Evolutionary conservation across 2,113 vertebrate species (phyloP), one percentile per base, ranked within the genome.

Genomic region (Oryctolagus cuniculus): DNA sequence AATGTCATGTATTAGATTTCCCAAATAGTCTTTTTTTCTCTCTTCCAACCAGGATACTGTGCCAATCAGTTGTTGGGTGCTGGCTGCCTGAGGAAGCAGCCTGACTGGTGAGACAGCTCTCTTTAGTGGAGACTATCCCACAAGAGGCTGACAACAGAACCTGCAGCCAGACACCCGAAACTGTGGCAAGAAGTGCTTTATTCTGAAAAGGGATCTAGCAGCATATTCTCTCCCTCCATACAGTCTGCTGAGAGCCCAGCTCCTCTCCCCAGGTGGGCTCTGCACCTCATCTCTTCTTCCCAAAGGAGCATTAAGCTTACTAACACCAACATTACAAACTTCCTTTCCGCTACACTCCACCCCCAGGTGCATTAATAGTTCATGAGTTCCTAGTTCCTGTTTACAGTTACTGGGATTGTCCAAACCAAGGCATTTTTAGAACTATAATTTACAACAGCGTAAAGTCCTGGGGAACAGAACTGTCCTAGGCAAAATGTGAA

Each of bases 301-400:
- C 19, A 58, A 3, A 36, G 19, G 16, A 89, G 16, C 74, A 69
- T 67, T 53, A 73, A 58, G 58, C 16, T 67, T 81, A 86, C 29
- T 38, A 21, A 87, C 38, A 78, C 73, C 64, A 78, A 87, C 90
- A 66, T 61, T 64, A 55, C 29, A 63, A 87, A 70, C 2, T 61
- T 61, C 67, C 10, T 90, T 92, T 44, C n/a, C 21, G 67, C 17
- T 8, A 27, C 22, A 67, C 21, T 94, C 58, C 10, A 67, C 16
- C 10, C 3, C 4, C 21, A 78, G 66, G 7, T 69, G 27, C 70
- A 73, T 53, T 78, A 72, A 29, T 29, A 81, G 61, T 53, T 87
- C 34, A 73, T 75, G 34, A 78, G 49, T 10, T 77, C 51, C 96
- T 58, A 72, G 58, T 83, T 92, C 58, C 89, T 87, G 21, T 87